Percentiles rank a stretch among this genome's conserved stretches.
These are phyloP conservation scores for Coenonympha arcania DNA, from an alignment of 2,888 invertebrate species.

Conservation along the genomic window DNA sequence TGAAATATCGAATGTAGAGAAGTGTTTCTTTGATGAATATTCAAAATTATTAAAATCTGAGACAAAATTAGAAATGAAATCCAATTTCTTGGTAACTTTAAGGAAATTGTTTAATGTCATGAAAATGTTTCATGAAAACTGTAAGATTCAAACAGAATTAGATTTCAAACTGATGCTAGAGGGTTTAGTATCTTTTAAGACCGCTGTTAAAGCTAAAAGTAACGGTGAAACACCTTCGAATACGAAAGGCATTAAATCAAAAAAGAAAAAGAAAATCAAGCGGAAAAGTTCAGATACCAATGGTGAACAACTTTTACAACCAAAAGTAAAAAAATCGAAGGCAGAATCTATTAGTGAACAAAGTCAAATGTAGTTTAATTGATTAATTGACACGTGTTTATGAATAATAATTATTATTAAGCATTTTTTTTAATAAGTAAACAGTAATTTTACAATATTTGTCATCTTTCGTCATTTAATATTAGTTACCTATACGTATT, in stretches of 20 bases:
- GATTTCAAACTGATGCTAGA: constrained; percentile 39
- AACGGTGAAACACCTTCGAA: constrained; percentile 31
- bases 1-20: constrained; percentile 61
- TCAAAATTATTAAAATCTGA: constrained; percentile 51
- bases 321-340: constrained; percentile 43
- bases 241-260: constrained; percentile 29
- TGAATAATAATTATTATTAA: neutral
- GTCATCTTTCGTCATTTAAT: too few relatives aligned
- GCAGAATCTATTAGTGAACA: constrained; percentile 39
- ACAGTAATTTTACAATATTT: too few relatives aligned
- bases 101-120: constrained; percentile 71
- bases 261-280: constrained; percentile 53
- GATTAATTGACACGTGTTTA: neutral
- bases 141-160: constrained; percentile 46
- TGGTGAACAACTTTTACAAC: constrained; percentile 40
- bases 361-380: constrained; percentile 9
- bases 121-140: constrained; percentile 60
- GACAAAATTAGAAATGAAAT: constrained; percentile 62
- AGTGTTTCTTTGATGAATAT: constrained; percentile 57
- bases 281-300: constrained; percentile 47
- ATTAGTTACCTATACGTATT: too few relatives aligned
- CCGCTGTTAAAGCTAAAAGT: constrained; percentile 38
- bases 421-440: too few relatives aligned
- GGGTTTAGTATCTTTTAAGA: constrained; percentile 43
- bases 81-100: constrained; percentile 72